Conservation (phyloP, 2,888 invertebrate genomes). For the Cancer borealis region DNA sequence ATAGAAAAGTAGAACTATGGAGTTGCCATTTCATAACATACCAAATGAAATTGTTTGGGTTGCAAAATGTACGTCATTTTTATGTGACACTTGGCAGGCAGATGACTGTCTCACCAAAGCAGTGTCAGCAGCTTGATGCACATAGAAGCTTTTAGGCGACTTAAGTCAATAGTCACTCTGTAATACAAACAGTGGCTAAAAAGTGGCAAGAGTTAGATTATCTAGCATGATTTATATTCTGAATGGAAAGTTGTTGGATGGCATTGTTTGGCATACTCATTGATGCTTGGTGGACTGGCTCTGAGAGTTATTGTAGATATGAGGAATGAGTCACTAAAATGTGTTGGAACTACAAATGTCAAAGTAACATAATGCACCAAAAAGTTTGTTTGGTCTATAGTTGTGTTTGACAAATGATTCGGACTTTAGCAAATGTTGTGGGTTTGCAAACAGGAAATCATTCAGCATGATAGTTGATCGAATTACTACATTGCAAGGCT, state of each 20-base stretch:
- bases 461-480: not conserved
- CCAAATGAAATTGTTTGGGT: not conserved
- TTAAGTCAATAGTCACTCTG: not conserved
- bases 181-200: not conserved
- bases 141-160: not conserved
- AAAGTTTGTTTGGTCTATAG: not conserved
- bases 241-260: not conserved
- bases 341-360: not conserved
- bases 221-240: not conserved
- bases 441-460: not conserved
- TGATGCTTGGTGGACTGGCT: not conserved
- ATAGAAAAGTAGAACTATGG: not conserved
- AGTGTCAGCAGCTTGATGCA: conserved; percentile 5
- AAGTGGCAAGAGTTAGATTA: not conserved
- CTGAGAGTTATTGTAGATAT: not conserved
- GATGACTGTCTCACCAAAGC: not conserved
- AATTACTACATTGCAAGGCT: not conserved
- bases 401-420: not conserved
- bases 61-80: not conserved
- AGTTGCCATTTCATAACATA: not conserved
- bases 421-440: not conserved
- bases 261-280: not conserved
- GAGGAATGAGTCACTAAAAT: not conserved
- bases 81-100: not conserved
- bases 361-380: not conserved